Evolutionary conservation across 2,113 vertebrate genomes (phyloP), one percentile per base, ranked within the genome.

Genomic region (Cisticola juncidis): DNA sequence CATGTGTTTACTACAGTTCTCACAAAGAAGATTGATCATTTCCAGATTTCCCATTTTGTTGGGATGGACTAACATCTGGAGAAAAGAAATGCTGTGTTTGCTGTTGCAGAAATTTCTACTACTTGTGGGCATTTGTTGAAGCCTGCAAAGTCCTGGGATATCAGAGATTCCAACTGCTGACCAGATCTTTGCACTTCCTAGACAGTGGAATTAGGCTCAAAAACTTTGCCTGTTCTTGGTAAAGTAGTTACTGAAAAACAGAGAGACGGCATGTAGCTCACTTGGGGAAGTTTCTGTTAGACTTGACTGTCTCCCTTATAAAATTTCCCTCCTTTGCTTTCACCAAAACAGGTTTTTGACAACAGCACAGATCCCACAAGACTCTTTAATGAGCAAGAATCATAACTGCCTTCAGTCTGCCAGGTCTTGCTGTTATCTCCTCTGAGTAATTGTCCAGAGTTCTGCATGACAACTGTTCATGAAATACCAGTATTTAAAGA

Each of bases 21-120:
- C 82, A 94, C 88, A 97, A 86, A 95, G 95, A 96, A 96, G 95
- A 96, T 68, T 96, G 95, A 97, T 97, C 92, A 91, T 95, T 96
- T 93, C 96, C 95, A 97, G 94, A 93, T 90, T 95, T 93, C 72
- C 83, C 72, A 74, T 90, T 94, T 90, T 92, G 72, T n/a, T 74
- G 80, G 76, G 80, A 66, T 51, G 60, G 60, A 88, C 72, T 78
- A 88, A 94, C 96, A 97, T 96, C 91, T 95, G 96, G 92, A 92
- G 80, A 74, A 88, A 91, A 93, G 78, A 89, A 91, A 92, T 66
- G 58, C 24, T 7, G 2, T 51, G 72, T 71, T 90, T 58, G 68
- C 88, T 86, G 65, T 76, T 81, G 77, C 81, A 94, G 76, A 94
- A 94, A 57, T 86, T 66, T 81, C 81, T 84, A 50, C 71, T 69